A percentile compares a stretch with the other conserved stretches of the same genome.
These are phyloP conservation scores for Pelosia muscerda DNA, from an alignment of 2,888 invertebrate genomes.

Conservation along the genomic window DNA sequence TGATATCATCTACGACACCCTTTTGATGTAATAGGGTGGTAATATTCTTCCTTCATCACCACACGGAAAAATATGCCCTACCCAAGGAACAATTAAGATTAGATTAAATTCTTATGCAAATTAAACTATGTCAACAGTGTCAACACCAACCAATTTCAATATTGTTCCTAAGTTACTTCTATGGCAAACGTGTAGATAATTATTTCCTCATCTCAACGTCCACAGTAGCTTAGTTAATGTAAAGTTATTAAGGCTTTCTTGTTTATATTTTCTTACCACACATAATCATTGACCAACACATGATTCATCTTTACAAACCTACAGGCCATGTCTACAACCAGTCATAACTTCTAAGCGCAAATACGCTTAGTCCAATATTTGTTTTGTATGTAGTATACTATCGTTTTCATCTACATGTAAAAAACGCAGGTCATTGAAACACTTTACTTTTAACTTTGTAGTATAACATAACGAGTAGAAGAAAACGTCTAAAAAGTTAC, in stretches of 20 bases:
- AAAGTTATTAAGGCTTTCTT: conserved; percentile 49
- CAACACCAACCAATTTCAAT: conserved; percentile 43
- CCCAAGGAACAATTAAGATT: not conserved
- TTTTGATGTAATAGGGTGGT: too few species aligned
- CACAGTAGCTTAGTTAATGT: conserved; percentile 37
- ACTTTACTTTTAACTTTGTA: not conserved
- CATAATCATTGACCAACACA: conserved; percentile 41
- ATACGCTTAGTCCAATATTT: conserved; percentile 25
- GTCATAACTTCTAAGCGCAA: conserved; percentile 8
- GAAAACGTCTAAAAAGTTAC: too few species aligned
- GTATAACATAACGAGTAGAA: not conserved
- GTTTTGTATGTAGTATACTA: not conserved
- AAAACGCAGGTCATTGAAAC: not conserved
- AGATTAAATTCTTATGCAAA: too few species aligned
- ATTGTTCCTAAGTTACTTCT: conserved; percentile 38
- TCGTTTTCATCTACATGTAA: not conserved
- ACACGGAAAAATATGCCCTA: too few species aligned
- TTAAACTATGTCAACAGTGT: conserved; percentile 29
- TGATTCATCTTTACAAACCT: conserved; percentile 39
- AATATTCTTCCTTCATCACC: too few species aligned
- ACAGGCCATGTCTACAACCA: conserved; percentile 9
- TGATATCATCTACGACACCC: too few species aligned
- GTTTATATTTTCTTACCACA: conserved; percentile 49
- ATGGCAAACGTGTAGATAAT: conserved; percentile 23
- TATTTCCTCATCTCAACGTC: conserved; percentile 38